Conservation (phyloP, 2,888 invertebrate species). For the Zhuqinia jingwanae region DNA sequence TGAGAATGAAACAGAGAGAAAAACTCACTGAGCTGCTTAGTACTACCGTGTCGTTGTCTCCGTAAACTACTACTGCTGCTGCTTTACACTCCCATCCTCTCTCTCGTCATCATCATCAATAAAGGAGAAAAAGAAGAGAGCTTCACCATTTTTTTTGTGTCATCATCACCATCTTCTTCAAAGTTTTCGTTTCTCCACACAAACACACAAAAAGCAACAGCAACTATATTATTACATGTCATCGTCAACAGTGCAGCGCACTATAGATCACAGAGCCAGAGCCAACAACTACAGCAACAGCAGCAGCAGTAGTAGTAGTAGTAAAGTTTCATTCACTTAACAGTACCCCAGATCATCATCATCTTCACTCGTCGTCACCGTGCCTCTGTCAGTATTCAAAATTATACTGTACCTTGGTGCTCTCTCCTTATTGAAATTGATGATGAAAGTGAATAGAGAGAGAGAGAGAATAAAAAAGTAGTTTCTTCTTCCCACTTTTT, state of each 20-base stretch:
- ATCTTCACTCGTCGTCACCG: not conserved
- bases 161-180: constrained; percentile 2
- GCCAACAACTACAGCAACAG: too few species aligned
- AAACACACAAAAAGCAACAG: not conserved
- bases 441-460: constrained; percentile 39
- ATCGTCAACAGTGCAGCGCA: constrained; percentile 32
- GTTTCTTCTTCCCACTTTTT: constrained; percentile 28
- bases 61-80: constrained; percentile 45
- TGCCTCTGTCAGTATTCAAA: constrained; percentile 29
- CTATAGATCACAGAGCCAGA: not conserved
- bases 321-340: not conserved
- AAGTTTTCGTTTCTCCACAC: not conserved
- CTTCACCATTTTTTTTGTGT: not conserved
- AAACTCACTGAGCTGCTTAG: constrained; percentile 50
- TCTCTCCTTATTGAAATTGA: constrained; percentile 23
- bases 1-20: constrained; percentile 51
- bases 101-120: too few species aligned
- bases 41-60: constrained; percentile 34
- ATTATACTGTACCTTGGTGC: constrained; percentile 1
- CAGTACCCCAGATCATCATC: constrained; percentile 14
- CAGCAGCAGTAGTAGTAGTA: too few species aligned
- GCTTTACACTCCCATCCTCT: constrained; percentile 2
- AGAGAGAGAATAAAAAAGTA: not conserved
- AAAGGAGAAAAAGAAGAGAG: constrained; percentile 14
- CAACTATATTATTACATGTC: constrained; percentile 13